Conservation (phyloP, 2,797 vertebrate species). For the Dromococcyx pavoninus region DNA sequence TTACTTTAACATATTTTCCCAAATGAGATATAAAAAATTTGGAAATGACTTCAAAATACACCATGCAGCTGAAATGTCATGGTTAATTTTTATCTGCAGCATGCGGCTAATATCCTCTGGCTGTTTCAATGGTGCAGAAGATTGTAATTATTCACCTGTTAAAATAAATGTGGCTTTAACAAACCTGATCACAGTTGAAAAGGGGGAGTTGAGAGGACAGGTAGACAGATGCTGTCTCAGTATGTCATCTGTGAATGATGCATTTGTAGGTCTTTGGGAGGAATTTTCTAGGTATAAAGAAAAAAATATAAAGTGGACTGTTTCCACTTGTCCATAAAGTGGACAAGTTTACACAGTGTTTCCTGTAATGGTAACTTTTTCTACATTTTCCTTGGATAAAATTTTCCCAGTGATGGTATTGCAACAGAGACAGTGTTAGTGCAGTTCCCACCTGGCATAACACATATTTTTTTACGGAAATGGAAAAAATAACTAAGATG, state of each 20-base stretch:
- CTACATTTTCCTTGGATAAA: background rate
- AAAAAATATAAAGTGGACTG: background rate
- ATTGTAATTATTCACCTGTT: conserved; percentile 61
- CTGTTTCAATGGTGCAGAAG: conserved; percentile 26
- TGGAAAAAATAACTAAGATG: background rate
- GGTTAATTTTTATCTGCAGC: conserved; percentile 41
- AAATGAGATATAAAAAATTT: conserved; percentile 8
- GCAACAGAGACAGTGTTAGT: background rate
- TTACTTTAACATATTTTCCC: conserved; percentile 37
- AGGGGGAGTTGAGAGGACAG: conserved; percentile 1
- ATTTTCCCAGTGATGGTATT: background rate
- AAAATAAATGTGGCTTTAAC: conserved; percentile 30
- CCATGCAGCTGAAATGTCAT: conserved; percentile 25
- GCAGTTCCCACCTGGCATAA: background rate
- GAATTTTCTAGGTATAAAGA: background rate
- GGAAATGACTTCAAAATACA: conserved; percentile 12
- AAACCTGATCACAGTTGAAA: conserved; percentile 19
- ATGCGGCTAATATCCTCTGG: background rate
- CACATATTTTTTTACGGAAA: background rate
- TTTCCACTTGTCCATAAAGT: background rate
- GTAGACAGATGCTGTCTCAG: conserved; percentile 37
- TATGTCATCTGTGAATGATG: conserved; percentile 14
- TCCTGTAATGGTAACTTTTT: background rate
- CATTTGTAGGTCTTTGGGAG: conserved; percentile 1
- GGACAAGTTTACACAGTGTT: background rate